phyloP scores from a whole-genome alignment of 2,797 vertebrate genomes.

The Gila robusta region DNA sequence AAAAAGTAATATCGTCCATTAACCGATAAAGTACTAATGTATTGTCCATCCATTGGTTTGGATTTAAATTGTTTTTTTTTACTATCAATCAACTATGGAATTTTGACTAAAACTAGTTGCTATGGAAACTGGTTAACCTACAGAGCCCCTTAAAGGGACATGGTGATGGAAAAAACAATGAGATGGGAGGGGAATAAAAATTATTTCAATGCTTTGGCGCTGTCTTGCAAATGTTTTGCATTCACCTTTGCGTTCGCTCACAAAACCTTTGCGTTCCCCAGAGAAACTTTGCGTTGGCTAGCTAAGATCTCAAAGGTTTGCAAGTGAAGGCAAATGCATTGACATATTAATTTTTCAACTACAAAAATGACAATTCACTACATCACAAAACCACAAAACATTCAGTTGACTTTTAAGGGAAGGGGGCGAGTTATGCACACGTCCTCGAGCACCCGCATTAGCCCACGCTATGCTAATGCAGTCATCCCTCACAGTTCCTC shows the following conservation, averaged over 20 bases:
- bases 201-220: neutral
- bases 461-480: slow-evolving; percentile 6
- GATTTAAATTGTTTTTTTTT: no score
- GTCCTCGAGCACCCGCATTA: neutral
- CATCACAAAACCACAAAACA: slow-evolving; percentile 2
- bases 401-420: neutral
- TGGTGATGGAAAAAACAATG: neutral
- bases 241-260: neutral
- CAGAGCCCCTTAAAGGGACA: neutral
- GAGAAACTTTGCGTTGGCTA: neutral
- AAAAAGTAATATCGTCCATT: neutral
- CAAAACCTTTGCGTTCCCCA: neutral
- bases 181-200: neutral
- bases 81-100: neutral
- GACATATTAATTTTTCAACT: neutral
- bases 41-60: neutral
- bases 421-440: neutral
- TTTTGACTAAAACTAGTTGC: neutral
- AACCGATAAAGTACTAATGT: neutral
- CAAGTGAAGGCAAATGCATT: neutral
- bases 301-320: neutral
- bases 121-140: neutral
- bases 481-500: slow-evolving; percentile 21
- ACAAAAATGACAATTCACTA: neutral
- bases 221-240: neutral